Evolutionary conservation across 2,888 invertebrate genomes (phyloP).

Genomic region (Microctonus hyperodae): DNA sequence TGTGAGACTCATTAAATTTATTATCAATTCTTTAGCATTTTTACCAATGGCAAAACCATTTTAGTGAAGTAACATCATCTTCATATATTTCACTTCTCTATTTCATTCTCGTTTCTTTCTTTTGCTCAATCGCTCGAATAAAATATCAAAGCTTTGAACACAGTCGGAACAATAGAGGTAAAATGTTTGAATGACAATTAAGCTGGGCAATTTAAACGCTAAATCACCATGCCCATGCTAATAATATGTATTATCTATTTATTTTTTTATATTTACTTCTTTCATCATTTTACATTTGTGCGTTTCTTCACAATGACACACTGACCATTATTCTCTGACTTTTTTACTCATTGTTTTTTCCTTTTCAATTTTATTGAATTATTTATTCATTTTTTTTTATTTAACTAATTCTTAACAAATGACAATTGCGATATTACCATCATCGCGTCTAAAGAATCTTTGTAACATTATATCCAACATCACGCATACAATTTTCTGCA

Average conservation of each 20-base stretch:
- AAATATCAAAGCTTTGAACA: slow-evolving; percentile 56
- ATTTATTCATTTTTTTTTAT: not conserved
- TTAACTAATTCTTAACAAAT: not conserved
- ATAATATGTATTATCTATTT: not conserved
- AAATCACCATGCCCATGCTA: slow-evolving; percentile 1
- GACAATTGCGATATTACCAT: not conserved
- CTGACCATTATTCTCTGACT: slow-evolving; percentile 7
- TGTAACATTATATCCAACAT: not conserved
- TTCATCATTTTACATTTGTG: slow-evolving; percentile 8
- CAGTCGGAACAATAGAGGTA: slow-evolving; percentile 48
- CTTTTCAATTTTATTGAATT: slow-evolving; percentile 26
- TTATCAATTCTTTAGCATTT: not conserved
- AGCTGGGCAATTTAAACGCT: not conserved
- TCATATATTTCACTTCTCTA: not conserved
- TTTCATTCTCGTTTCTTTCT: not conserved
- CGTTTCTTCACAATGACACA: slow-evolving; percentile 9
- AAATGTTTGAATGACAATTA: slow-evolving; percentile 31
- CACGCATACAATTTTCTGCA: slow-evolving; percentile 5
- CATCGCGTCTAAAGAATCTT: slow-evolving; percentile 3
- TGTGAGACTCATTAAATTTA: not conserved
- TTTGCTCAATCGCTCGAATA: not conserved
- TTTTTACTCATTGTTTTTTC: not conserved
- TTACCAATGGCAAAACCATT: not conserved
- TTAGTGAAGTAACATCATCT: not conserved
- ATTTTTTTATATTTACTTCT: not conserved